phyloP scores from a whole-genome alignment of 35 echinoderm and acorn worm species.

The Apostichopus californicus region DNA sequence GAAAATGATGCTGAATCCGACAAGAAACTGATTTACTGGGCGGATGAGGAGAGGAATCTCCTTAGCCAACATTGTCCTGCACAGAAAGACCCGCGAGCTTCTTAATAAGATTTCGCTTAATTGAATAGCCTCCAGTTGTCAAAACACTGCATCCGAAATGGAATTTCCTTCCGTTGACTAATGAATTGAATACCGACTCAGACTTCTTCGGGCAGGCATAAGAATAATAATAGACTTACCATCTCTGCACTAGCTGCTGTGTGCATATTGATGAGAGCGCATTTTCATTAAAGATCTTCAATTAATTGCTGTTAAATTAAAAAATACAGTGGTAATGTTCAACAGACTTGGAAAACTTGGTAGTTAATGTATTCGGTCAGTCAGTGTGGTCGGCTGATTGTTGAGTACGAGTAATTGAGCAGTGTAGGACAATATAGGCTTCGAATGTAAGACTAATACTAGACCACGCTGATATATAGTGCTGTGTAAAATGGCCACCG shows the following conservation, averaged over 20 bases:
- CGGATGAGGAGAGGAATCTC: slow-evolving; percentile 24
- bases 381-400: too few relatives aligned
- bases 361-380: too few relatives aligned
- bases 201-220: slow-evolving; percentile 12
- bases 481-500: too few relatives aligned
- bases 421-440: too few relatives aligned
- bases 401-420: too few relatives aligned
- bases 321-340: neutral
- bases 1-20: neutral
- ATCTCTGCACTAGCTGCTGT: neutral
- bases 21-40: slow-evolving; percentile 15
- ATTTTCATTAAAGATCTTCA: slow-evolving; percentile 19
- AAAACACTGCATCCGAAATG: slow-evolving; percentile 49
- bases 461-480: too few relatives aligned
- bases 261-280: slow-evolving; percentile 16
- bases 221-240: neutral
- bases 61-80: slow-evolving; percentile 16
- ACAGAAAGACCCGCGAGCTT: slow-evolving; percentile 8
- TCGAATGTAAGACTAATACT: too few relatives aligned
- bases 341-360: too few relatives aligned
- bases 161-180: slow-evolving; percentile 50
- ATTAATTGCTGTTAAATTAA: slow-evolving; percentile 28
- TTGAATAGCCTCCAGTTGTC: slow-evolving; percentile 48
- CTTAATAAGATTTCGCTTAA: slow-evolving; percentile 54
- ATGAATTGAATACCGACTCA: slow-evolving; percentile 32